Evolutionary conservation across 1,140 invertebrate species (phyloP), one percentile per base, ranked within the genome.

Genomic region (Danaus melanippus): DNA sequence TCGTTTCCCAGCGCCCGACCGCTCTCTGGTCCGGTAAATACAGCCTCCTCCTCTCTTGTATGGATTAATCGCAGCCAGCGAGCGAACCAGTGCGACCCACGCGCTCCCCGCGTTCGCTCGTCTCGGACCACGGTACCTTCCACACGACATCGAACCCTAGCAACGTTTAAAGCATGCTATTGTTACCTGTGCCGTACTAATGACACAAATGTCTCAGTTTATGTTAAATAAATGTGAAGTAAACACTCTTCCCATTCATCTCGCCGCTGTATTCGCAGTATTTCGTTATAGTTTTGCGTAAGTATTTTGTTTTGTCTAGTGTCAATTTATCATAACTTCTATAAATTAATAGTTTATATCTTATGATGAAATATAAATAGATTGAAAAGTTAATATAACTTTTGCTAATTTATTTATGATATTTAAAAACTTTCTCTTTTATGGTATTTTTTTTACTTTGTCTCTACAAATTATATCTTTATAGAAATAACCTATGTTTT

Each of bases 41-140:
- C 74, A 78, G 79, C 79, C 82, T 77, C 76, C 73, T 67, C 70
- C 74, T 69, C 74, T 73, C 79, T 66, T 71, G 74, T 84, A 83
- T 85, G 74, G 82, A 85, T 85, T 81, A 81, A 80, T 83, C 76
- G 79, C 64, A 67, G 60, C 60, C 64, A 72, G 63, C 72, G 62
- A 77, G 67, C 71, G 71, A 71, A 67, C 71, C 79, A 85, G 82
- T 85, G 68, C 82, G 73, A 77, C 72, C 81, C 76, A 77, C 78
- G 79, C 79, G 71, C 66, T 76, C 69, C 65, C 64, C 69, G 71
- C 74, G 67, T 64, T 66, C 62, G 74, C 76, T 72, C 76, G 81
- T 67, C 57, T 52, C 49, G 42, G 15, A 15, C 15, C 51, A 46
- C 43, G 9, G 8, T 52, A 54, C 53, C 44, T 10, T 32, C 21